Percentiles rank a stretch among this genome's conserved stretches.
phyloP scores from a whole-genome alignment of 2,888 invertebrate species.

The Achlya flavicornis region DNA sequence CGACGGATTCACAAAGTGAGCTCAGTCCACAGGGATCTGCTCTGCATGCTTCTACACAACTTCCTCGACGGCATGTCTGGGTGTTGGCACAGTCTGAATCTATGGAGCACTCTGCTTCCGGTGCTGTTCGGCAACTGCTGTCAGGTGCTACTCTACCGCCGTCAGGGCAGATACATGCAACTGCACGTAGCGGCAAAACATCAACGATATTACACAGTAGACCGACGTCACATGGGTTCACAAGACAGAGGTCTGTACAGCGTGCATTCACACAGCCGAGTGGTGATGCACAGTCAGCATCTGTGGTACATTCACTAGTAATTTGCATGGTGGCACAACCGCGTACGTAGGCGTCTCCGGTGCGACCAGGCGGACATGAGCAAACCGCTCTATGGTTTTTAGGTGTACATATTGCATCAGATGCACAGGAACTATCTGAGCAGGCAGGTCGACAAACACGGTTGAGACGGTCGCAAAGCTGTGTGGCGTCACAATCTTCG shows the following conservation, averaged over 20 bases:
- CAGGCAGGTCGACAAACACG: constrained; percentile 92
- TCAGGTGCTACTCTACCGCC: constrained; percentile 90
- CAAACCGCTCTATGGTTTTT: constrained; percentile 91
- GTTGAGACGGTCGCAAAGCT: constrained; percentile 93
- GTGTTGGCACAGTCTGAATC: constrained; percentile 90
- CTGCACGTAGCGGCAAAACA: constrained; percentile 90
- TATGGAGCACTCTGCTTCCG: constrained; percentile 86
- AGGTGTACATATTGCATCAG: constrained; percentile 89
- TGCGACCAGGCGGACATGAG: constrained; percentile 88
- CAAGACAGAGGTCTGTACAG: constrained; percentile 91
- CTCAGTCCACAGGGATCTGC: constrained; percentile 92
- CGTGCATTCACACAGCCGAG: constrained; percentile 90
- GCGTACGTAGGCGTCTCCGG: constrained; percentile 90
- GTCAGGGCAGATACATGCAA: constrained; percentile 93
- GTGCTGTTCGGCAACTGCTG: constrained; percentile 87
- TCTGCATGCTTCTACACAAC: constrained; percentile 91
- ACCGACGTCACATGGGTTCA: constrained; percentile 89
- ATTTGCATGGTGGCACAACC: constrained; percentile 66
- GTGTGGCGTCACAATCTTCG: constrained; percentile 93
- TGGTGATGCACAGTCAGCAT: constrained; percentile 90
- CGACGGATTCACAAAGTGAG: constrained; percentile 90
- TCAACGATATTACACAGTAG: constrained; percentile 92
- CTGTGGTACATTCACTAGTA: constrained; percentile 87
- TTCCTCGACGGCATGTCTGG: constrained; percentile 90
- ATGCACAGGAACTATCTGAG: constrained; percentile 91